Conservation (phyloP, 2,797 vertebrate genomes). For the Rhynchonycteris naso region DNA sequence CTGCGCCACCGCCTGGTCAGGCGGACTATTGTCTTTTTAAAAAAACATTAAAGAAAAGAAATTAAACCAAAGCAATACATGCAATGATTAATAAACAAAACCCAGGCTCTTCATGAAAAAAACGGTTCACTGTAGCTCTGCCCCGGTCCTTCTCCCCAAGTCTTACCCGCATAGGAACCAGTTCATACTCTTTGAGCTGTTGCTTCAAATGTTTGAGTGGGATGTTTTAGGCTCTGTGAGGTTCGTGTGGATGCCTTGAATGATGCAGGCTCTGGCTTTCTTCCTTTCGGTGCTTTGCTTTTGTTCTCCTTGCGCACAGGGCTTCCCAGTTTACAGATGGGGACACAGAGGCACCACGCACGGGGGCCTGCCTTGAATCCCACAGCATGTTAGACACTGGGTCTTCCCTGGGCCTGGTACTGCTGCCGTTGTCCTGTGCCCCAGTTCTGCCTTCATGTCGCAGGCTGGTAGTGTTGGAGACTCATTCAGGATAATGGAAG, state of each 20-base stretch:
- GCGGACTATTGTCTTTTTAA: not conserved
- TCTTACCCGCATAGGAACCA: no score
- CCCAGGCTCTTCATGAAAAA: conserved; percentile 4
- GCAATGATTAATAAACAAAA: not conserved
- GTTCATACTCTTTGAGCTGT: not conserved
- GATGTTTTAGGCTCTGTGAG: not conserved
- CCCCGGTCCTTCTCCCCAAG: not conserved
- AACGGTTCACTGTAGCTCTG: not conserved
- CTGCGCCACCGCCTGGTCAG: no score
- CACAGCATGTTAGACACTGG: fast-evolving
- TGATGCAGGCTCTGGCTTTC: not conserved
- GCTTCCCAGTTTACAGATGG: not conserved
- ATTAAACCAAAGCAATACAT: not conserved
- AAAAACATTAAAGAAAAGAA: not conserved
- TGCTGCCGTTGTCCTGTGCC: not conserved
- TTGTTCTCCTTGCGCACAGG: not conserved
- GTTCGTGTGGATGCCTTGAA: not conserved
- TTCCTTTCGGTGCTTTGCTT: not conserved
- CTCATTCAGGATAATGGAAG: not conserved
- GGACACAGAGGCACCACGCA: not conserved
- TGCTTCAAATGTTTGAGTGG: not conserved
- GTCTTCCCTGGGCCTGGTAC: not conserved
- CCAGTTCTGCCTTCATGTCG: not conserved
- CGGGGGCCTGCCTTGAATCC: not conserved
- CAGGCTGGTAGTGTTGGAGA: not conserved